Conservation (phyloP, 2,113 vertebrate species). For the Prionailurus bengalensis region DNA sequence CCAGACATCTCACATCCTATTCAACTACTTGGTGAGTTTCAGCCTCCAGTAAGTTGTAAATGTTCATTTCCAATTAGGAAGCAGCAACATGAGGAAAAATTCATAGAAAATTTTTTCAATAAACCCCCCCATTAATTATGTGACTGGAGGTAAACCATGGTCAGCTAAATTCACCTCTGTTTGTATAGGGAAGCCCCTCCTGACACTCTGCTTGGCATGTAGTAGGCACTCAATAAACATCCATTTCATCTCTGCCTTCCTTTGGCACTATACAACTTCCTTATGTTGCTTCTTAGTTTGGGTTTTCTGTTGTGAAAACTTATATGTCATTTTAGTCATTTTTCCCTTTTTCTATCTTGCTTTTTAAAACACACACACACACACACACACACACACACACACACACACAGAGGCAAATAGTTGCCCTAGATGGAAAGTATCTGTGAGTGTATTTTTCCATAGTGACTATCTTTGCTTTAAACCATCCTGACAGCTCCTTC, state of each 20-base stretch:
- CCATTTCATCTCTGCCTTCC: background rate
- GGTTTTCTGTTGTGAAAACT: background rate
- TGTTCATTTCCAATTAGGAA: background rate
- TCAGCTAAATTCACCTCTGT: background rate
- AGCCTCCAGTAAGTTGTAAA: background rate
- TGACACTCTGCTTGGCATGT: background rate
- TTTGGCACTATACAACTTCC: background rate
- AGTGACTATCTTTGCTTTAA: background rate
- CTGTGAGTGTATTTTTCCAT: background rate
- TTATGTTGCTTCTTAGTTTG: background rate
- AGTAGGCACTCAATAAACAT: background rate
- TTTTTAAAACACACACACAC: background rate
- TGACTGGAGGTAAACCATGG: background rate
- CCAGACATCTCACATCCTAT: slow-evolving; percentile 98
- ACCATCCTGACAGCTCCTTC: background rate
- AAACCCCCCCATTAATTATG: background rate
- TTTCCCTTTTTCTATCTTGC: background rate
- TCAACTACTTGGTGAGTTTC: slow-evolving; percentile 97
- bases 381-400: background rate
- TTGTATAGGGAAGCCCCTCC: background rate
- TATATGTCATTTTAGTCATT: background rate
- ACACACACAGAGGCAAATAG: background rate
- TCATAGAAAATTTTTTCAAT: background rate
- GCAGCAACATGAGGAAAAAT: background rate
- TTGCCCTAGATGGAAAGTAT: background rate